Base-by-base conservation (phyloP, 2,113 vertebrate species). In the Sula dactylatra region DNA sequence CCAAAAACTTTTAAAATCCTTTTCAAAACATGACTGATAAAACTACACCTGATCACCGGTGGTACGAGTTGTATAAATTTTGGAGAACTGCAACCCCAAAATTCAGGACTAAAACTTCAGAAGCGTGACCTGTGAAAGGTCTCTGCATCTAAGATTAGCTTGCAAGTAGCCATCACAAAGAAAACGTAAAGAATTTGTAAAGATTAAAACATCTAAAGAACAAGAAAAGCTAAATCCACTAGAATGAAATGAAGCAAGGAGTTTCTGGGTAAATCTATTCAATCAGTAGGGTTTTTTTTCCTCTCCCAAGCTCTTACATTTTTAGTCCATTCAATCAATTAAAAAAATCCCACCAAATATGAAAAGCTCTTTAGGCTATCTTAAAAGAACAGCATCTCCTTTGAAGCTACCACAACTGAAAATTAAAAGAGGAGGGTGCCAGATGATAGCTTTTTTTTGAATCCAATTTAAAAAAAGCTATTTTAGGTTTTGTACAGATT, bases 11-110 rank as follows among this genome's bases (percentile, higher is more conserved):
- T 20, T 55, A 12, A 82, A 88, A 82, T 58, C 32, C 34, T 78
- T 78, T 65, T 62, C 88, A 78, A 82, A 86, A 81, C 8, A 47
- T 25, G 38, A 49, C 36, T 38, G 26, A 42, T 45, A 62, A 92
- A 91, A 72, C 6, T 1, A 0, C 29, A 80, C 27, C 34, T 38
- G 9, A 65, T 54, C 19, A 61, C 16, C 32, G 38, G 29, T 16
- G 34, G 54, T 40, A 52, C 0, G 0, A 44, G 7, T 1, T 34
- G 4, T 12, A 27, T 17, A 38, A n/a, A 50, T 34, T 86, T 12
- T 88, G 69, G 62, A 74, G 86, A 92, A 81, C 50, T 78, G 49
- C 67, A 88, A 86, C 29, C 42, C 38, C 38, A 62, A 31, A 77
- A 74, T 78, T 77, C 79, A 90, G 29, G 32, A 77, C 73, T 64